Base-by-base conservation (phyloP, 2,113 vertebrate species). In the Ornithorhynchus anatinus region DNA sequence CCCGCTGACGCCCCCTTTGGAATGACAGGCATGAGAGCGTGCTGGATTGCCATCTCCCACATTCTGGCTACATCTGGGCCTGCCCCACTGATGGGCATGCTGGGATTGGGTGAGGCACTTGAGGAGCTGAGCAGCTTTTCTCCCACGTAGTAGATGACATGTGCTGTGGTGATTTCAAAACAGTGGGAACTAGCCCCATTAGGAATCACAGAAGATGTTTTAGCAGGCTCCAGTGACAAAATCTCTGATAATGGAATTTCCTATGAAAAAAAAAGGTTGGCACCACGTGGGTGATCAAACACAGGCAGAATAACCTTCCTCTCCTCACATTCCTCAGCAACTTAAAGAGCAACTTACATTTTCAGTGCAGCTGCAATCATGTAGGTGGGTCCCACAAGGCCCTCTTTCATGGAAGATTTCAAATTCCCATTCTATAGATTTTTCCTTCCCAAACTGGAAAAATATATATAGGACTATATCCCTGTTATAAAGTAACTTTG, bases 221-320 rank as follows among this genome's bases (percentile, higher is more conserved):
- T 96, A 72, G 95, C 96, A n/a, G 95, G 93, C 59, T 98, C 97
- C 91, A 99, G 85, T 40, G 94, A 96, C 64, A 99, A 89, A 84
- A 99, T 94, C 91, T 99, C 98, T 29, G 97, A 99, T 80, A 99
- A 87, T 27, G 97, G 97, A 72, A 99, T 98, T 92, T 99, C 98
- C 98, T 99, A 86, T 42, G 50, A 73, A 84, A 68, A 12, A 81
- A 77, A 85, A 51, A 37, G 1, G 54, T n/a, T 63, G 10, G 19
- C 53, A 5, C n/a, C 58, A 33, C 33, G 35, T 43, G 82, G 16
- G 68, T 67, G 70, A 74, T 32, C 20, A 75, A 71, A 50, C 69
- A 6, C n/a, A 35, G 1, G 25, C 22, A 31, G 40, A 69, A 16
- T 25, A n/a, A 54, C 65, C n/a, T n/a, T n/a, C n/a, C n/a, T n/a